Evolutionary conservation across 2,797 vertebrate genomes (phyloP).

Genomic region (Gallirallus australis): DNA sequence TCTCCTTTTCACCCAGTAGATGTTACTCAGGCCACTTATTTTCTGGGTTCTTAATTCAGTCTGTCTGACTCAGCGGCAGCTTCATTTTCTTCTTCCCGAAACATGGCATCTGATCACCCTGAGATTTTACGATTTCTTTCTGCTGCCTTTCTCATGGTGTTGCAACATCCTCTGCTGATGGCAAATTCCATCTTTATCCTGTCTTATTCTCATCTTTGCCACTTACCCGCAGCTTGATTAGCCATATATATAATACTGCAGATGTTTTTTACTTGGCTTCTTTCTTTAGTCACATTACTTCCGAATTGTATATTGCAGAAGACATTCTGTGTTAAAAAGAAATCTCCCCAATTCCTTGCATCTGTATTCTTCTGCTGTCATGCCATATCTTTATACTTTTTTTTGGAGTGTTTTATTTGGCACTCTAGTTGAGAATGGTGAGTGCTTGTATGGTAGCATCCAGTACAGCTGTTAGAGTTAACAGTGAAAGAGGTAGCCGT

Average conservation of each 20-base stretch:
- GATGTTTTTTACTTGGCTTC: not conserved
- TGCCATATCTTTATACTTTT: not conserved
- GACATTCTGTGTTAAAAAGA: not conserved
- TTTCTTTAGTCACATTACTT: not conserved
- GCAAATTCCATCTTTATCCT: not conserved
- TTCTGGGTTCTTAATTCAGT: not conserved
- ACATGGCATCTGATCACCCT: not conserved
- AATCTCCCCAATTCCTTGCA: not conserved
- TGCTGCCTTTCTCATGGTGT: not conserved
- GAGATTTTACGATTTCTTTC: not conserved
- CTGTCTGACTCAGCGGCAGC: not conserved
- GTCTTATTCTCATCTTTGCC: not conserved
- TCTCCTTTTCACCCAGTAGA: not conserved
- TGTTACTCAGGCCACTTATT: not conserved
- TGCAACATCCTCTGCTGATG: not conserved
- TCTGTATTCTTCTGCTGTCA: not conserved
- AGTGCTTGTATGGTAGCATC: not conserved
- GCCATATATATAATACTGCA: not conserved
- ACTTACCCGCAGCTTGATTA: not conserved
- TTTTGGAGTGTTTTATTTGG: not conserved
- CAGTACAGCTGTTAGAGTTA: not conserved
- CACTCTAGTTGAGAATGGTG: rapidly evolving
- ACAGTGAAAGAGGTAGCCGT: not conserved
- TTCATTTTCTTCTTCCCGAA: not conserved
- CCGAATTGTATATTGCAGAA: not conserved